Base-by-base conservation (phyloP, 2,888 invertebrate genomes). In the Sinohyriopsis cumingii region DNA sequence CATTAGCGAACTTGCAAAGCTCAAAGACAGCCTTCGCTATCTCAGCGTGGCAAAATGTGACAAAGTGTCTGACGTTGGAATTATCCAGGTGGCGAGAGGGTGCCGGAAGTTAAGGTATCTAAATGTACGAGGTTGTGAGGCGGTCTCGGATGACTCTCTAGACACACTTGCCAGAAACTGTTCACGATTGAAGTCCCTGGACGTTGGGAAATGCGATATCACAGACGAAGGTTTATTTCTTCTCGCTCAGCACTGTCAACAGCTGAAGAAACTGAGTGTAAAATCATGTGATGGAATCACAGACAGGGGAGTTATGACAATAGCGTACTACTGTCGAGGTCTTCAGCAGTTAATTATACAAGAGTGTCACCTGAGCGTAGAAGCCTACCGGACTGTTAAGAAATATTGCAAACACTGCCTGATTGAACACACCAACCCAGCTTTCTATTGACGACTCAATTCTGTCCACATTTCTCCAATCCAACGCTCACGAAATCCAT, bases 391-490 rank as follows among this genome's bases (percentile, higher is more conserved):
- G 82, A 96, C 96, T 7, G 96, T 97, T 60, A 96, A 96, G 90
- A 95, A 95, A 88, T 96, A 95, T 88, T 97, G 97, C 91, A 95
- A 96, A 86, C 91, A 95, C 84, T 97, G 97, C 90, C 94, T 97
- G 78, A 97, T 97, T 79, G 97, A 97, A 89, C 97, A 97, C 88
- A 97, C 97, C 3, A 97, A 97, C 91, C 97, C 97, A 75, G 96
- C 96, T 53, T 96, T 97, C 55, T 77, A 70, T 71, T 77, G 45
- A 45, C 9, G 3, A 15, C 45, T 15, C 45, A 45, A 3, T 45
- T 45, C 12, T 45, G 45, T 9, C 1, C 45, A 45, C 45, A 45
- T 45, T 12, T 45, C 12, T 45, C 45, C 45, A 45, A 45, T 45
- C 15, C 33, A 33, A 33, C 33, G 33, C 33, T 45, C 15, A 15